Evolutionary conservation across 2,888 invertebrate species (phyloP), one percentile per base, ranked within the genome.

Genomic region (Leptopilina myrica): DNA sequence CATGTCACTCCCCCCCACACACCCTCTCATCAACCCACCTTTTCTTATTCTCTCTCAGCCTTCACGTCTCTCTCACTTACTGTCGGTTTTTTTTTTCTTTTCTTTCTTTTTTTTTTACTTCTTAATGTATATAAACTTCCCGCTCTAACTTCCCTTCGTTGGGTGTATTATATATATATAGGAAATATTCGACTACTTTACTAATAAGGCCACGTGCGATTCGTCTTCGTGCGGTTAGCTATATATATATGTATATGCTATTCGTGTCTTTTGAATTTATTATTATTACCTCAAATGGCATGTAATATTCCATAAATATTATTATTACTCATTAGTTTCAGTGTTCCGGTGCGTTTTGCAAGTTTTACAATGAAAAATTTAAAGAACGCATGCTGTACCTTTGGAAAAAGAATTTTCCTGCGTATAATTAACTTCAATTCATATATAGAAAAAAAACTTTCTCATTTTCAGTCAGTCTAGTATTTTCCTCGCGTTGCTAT

Each of bases 1-100:
- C 88, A 87, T 88, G 87, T 87, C 88, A 82, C 82, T 84, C 76
- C 77, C 76, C 20, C 20, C 20, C 20, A 20, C 1, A 20, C 20
- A 20, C 20, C 78, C 75, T 5, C 43, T 33, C 33, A 33, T 33
- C 33, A 33, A 33, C 33, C 78, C 75, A 8, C 43, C 43, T 8
- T 43, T 43, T 43, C 43, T 43, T 8, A 43, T 8, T 43, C 6
- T 8, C 43, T 8, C 43, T 8, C 43, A 43, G 8, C 43, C 43
- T 43, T 8, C 43, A 43, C 6, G 7, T 43, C 77, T 40, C 78
- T 56, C 83, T 79, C 76, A 79, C 78, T 80, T 82, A 79, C 78
- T 79, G 83, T 46, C 77, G 66, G 77, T 64, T 82, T 82, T 79
- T 53, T 33, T 53, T 26, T 26, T 26, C 26, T 26, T 26, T 33